These are phyloP conservation scores for Drosophila hamatofila DNA, from an alignment of 2,888 invertebrate genomes.

Conservation along the genomic window DNA sequence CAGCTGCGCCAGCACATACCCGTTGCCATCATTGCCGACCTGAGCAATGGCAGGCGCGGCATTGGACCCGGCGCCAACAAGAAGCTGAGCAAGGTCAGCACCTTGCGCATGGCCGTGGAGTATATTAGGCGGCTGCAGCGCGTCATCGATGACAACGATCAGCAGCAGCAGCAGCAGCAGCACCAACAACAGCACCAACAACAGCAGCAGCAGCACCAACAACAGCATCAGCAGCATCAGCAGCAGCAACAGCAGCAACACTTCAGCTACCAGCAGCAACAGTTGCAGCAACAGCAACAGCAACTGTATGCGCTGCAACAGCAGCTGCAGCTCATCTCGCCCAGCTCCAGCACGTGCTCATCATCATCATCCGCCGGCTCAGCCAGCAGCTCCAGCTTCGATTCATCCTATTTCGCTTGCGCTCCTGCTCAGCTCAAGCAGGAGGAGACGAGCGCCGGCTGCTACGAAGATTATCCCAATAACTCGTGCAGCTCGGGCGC, in stretches of 20 bases:
- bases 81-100: slow-evolving; percentile 95
- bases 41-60: slow-evolving; percentile 88
- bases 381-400: slow-evolving; percentile 30
- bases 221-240: slow-evolving; percentile 36
- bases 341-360: slow-evolving; percentile 37
- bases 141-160: slow-evolving; percentile 80
- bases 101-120: slow-evolving; percentile 94
- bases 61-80: slow-evolving; percentile 90
- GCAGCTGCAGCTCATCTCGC: slow-evolving; percentile 58
- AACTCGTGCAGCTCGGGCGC: slow-evolving; percentile 87
- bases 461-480: slow-evolving; percentile 89
- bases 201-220: slow-evolving; percentile 7
- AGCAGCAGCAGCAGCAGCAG: slow-evolving; percentile 44
- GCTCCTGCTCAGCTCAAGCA: slow-evolving; percentile 68
- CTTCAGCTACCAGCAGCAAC: slow-evolving; percentile 40
- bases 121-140: slow-evolving; percentile 94
- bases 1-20: slow-evolving; percentile 95
- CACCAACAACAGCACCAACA: neutral
- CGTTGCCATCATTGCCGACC: slow-evolving; percentile 90
- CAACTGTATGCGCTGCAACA: slow-evolving; percentile 47
- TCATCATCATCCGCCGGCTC: slow-evolving; percentile 21
- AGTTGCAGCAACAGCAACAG: slow-evolving; percentile 51
- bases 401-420: slow-evolving; percentile 13
- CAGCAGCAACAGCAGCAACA: slow-evolving; percentile 50
- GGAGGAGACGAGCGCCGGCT: slow-evolving; percentile 77